Evolutionary conservation across 2,113 vertebrate genomes (phyloP).

Genomic region (Labeo catla): DNA sequence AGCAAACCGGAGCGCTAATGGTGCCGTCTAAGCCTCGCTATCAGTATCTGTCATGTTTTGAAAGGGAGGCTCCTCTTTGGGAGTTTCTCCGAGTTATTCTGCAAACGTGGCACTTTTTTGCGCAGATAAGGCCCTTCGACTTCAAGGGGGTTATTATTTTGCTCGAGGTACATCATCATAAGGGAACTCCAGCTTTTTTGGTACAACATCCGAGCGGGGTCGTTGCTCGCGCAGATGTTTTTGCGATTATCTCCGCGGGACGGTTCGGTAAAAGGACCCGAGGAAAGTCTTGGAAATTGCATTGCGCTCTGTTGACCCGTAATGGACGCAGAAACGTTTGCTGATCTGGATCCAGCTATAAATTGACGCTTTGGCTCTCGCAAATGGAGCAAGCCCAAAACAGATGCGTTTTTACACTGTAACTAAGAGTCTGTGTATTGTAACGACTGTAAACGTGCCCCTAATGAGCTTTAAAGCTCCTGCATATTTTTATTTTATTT

Average conservation of each 20-base stretch:
- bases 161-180: slow-evolving; percentile 21
- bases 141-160: neutral
- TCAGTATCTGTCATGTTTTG: slow-evolving; percentile 35
- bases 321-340: slow-evolving; percentile 29
- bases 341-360: slow-evolving; percentile 11
- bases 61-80: slow-evolving; percentile 18
- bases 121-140: neutral
- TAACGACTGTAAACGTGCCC: neutral
- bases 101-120: neutral
- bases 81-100: neutral
- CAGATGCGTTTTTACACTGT: neutral
- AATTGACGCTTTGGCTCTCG: slow-evolving; percentile 19
- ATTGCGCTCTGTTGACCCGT: slow-evolving; percentile 27
- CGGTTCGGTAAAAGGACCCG: neutral
- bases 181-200: slow-evolving; percentile 19
- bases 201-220: neutral
- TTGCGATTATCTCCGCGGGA: neutral
- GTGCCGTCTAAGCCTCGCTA: slow-evolving; percentile 34
- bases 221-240: neutral
- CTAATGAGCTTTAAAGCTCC: neutral
- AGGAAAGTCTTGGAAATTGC: slow-evolving; percentile 29
- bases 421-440: neutral
- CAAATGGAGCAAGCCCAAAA: slow-evolving; percentile 1
- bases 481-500: no score
- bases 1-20: slow-evolving; percentile 33